Evolutionary conservation across 2,797 vertebrate genomes (phyloP), one percentile per base, ranked within the genome.

Genomic region (Borostomias antarcticus): DNA sequence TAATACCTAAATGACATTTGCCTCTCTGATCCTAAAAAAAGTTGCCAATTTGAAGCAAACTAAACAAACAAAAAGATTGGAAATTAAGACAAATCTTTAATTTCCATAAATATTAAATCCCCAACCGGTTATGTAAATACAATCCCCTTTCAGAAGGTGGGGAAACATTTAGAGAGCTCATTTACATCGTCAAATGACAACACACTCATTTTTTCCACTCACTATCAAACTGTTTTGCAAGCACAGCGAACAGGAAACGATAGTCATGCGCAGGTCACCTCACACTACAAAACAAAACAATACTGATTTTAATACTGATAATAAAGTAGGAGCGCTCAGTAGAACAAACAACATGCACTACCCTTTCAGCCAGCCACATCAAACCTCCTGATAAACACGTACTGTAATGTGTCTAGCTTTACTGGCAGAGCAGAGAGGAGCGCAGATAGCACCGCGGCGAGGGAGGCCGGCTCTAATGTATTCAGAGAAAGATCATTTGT

Each of bases 111-210:
- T 64, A 56, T 82, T 83, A 74, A 80, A 87, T 82, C 70, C 74
- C 75, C 72, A 70, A 84, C 80, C 80, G 80, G 77, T 83, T 89
- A 91, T 91, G 90, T 83, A 92, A 92, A 92, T 89, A 80, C 13
- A 62, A 75, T 73, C 76, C 85, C 72, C 88, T 79, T 89, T 80
- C 70, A 89, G 88, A 85, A 81, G 87, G 86, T 82, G 89, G 89
- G 88, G 88, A 74, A 81, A 74, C 73, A 71, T 79, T 77, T 73
- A 67, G 76, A 77, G 51, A 70, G 73, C 80, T 89, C 81, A 91
- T 91, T 91, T 91, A 90, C 91, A 91, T 92, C 75, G 75, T 82
- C 83, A 90, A 89, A 90, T 85, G 79, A 89, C 84, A 86, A 70
- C 81, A 90, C 84, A 87, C 86, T 91, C 86, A 89, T 75, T 82